Percentiles rank a stretch among this genome's conserved stretches.
Evolutionary conservation across 2,113 vertebrate species (phyloP).

Genomic region (Oryzias javanicus): DNA sequence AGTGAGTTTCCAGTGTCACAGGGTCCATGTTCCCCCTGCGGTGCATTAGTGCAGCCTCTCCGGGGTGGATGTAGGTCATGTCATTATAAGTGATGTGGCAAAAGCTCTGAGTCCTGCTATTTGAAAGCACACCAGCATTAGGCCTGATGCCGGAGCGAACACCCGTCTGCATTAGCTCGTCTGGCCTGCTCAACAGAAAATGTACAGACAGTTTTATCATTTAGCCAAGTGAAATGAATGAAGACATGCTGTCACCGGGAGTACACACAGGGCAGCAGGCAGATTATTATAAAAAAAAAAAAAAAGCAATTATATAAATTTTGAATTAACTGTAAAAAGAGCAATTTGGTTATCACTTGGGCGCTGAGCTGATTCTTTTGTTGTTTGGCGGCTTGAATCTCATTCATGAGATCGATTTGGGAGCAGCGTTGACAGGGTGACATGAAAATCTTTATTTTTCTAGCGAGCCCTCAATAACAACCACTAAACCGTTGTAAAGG

Average conservation of each 20-base stretch:
- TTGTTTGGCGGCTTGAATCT: no score
- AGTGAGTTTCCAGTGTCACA: slow-evolving; percentile 48
- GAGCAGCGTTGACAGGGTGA: slow-evolving; percentile 1
- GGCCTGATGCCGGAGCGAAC: slow-evolving; percentile 52
- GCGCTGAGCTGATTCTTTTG: no score
- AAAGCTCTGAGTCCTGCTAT: slow-evolving; percentile 59
- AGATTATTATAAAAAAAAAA: slow-evolving; percentile 2
- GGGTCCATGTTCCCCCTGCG: slow-evolving; percentile 54
- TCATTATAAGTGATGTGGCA: slow-evolving; percentile 63
- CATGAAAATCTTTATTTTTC: slow-evolving; percentile 4
- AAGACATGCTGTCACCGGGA: slow-evolving; percentile 18
- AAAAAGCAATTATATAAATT: slow-evolving; percentile 18
- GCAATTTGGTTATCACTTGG: slow-evolving; percentile 4
- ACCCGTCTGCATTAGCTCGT: slow-evolving; percentile 51
- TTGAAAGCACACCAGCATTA: slow-evolving; percentile 67
- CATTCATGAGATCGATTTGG: not conserved
- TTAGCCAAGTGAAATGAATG: slow-evolving; percentile 54
- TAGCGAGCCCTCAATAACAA: slow-evolving; percentile 5
- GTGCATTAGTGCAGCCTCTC: slow-evolving; percentile 61
- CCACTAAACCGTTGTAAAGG: slow-evolving; percentile 15
- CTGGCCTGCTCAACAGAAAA: slow-evolving; percentile 49
- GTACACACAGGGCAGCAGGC: slow-evolving; percentile 16
- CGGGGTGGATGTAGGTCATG: slow-evolving; percentile 68
- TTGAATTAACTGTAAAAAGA: slow-evolving; percentile 3
- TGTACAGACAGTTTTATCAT: slow-evolving; percentile 45